Evolutionary conservation across 2,888 invertebrate species (phyloP).

Genomic region (Eupithecia centaureata): DNA sequence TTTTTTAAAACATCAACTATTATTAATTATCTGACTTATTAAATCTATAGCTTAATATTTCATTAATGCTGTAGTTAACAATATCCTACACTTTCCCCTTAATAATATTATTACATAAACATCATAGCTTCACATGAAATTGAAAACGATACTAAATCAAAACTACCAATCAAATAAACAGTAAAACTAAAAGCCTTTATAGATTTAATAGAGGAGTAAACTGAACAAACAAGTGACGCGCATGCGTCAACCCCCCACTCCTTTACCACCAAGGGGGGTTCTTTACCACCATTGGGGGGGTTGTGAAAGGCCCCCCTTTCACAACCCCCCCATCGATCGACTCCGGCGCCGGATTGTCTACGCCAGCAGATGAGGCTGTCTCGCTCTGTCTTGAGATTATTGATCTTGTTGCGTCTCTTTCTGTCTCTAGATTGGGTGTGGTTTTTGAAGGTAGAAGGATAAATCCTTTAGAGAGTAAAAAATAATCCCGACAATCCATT

Average conservation of each 20-base stretch:
- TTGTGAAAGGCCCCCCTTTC: slow-evolving; percentile 47
- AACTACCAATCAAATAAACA: slow-evolving; percentile 31
- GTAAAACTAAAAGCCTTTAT: slow-evolving; percentile 37
- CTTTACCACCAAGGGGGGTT: neutral
- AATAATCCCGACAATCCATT: too few relatives aligned
- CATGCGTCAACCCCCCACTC: slow-evolving; percentile 57
- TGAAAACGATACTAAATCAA: slow-evolving; percentile 19
- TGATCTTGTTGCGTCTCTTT: neutral
- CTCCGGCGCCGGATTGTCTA: slow-evolving; percentile 80
- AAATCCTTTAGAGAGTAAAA: neutral
- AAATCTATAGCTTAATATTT: neutral
- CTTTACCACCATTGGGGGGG: neutral
- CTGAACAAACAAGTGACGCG: slow-evolving; percentile 66
- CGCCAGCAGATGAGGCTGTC: slow-evolving; percentile 56
- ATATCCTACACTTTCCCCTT: neutral
- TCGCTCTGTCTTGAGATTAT: slow-evolving; percentile 27
- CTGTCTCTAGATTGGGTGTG: slow-evolving; percentile 8
- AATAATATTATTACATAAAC: neutral
- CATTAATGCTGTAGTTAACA: neutral
- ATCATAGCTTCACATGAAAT: slow-evolving; percentile 4
- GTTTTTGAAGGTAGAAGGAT: neutral
- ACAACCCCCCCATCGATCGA: slow-evolving; percentile 66
- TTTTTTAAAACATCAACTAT: too few relatives aligned
- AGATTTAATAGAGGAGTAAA: slow-evolving; percentile 43
- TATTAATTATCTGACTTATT: neutral